Percentiles rank a stretch among this genome's conserved stretches.
Evolutionary conservation across 1,140 invertebrate species (phyloP).

Genomic region (Anoplolepis gracilipes): DNA sequence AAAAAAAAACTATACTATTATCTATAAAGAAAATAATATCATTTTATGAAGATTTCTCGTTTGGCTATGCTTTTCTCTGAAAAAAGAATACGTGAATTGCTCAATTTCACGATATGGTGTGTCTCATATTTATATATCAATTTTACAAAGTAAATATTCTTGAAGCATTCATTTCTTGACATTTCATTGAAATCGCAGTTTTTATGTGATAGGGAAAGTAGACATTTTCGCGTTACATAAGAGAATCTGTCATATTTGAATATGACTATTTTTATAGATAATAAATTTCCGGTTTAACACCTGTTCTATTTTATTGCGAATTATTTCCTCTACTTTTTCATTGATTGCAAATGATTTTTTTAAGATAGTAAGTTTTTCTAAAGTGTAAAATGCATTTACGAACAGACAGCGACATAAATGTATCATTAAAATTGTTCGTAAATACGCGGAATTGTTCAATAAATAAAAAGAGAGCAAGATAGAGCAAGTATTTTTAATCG

Average conservation of each 20-base stretch:
- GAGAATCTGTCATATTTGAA: not conserved
- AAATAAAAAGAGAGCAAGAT: no score
- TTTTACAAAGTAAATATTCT: constrained; percentile 10
- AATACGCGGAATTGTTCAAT: not conserved
- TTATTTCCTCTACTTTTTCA: not conserved
- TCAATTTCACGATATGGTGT: not conserved
- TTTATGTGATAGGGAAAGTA: not conserved
- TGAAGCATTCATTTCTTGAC: constrained; percentile 11
- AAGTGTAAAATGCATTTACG: not conserved
- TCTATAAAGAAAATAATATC: not conserved
- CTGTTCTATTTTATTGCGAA: not conserved
- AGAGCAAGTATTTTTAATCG: constrained; percentile 6
- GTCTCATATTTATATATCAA: not conserved
- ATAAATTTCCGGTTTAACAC: not conserved
- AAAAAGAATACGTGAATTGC: not conserved
- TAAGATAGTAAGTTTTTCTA: not conserved
- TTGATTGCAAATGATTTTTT: not conserved
- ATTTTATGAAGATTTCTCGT: not conserved
- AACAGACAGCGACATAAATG: not conserved
- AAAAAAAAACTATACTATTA: not conserved
- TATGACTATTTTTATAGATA: not conserved
- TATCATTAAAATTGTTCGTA: not conserved
- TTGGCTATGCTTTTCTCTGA: not conserved
- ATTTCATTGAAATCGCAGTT: constrained; percentile 27
- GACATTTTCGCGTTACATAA: constrained; percentile 20